Percentiles rank a stretch among this genome's conserved stretches.
These are phyloP conservation scores for Melinopterus prodromus DNA, from an alignment of 2,888 invertebrate species.

Conservation along the genomic window DNA sequence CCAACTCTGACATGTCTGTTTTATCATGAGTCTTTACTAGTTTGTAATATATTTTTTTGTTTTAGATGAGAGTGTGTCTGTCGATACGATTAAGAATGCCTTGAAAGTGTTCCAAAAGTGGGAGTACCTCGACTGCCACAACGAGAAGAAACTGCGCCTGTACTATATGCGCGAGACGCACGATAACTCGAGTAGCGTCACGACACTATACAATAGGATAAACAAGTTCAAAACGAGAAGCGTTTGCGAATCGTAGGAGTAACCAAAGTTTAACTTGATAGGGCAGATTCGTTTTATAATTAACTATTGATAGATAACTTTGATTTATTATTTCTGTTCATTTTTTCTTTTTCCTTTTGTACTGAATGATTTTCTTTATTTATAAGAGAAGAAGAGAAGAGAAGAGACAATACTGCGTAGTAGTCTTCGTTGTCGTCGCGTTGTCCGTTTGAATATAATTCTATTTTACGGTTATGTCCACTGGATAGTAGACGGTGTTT, in stretches of 20 bases:
- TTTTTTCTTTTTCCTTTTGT: conserved; percentile 18
- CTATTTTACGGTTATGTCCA: background rate
- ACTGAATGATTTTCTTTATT: conserved; percentile 23
- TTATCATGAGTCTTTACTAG: conserved; percentile 34
- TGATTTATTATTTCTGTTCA: conserved; percentile 27
- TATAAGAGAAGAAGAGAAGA: conserved; percentile 6
- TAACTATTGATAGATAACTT: conserved; percentile 21
- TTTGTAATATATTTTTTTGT: conserved; percentile 44
- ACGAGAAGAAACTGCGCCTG: conserved; percentile 55
- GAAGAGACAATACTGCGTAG: background rate
- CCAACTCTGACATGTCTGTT: background rate
- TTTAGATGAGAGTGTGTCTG: conserved; percentile 87
- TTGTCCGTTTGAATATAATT: background rate
- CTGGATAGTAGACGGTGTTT: conserved; percentile 11
- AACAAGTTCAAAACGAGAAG: conserved; percentile 51
- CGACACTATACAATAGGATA: conserved; percentile 51
- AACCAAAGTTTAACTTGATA: conserved; percentile 33
- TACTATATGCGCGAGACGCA: conserved; percentile 56
- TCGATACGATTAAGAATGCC: conserved; percentile 87
- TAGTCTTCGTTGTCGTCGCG: too few relatives aligned
- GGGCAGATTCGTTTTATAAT: conserved; percentile 16
- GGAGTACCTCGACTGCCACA: conserved; percentile 73
- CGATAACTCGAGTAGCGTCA: conserved; percentile 53
- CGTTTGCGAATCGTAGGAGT: conserved; percentile 31
- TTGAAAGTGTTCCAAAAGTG: conserved; percentile 82